phyloP scores from a whole-genome alignment of 2,797 vertebrate species.

The Sebastes paucispinis region DNA sequence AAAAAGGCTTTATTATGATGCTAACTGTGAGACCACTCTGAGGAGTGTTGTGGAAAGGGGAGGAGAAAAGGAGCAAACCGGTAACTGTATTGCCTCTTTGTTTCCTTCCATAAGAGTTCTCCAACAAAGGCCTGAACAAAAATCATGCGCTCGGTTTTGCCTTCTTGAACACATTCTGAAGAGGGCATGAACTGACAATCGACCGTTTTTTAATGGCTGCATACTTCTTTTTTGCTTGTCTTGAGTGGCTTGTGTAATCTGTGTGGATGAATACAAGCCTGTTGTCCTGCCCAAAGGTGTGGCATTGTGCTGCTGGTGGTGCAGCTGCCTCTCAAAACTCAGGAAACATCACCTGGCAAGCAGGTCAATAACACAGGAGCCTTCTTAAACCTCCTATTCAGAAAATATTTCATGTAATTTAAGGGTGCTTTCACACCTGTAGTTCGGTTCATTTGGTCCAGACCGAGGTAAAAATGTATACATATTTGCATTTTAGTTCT shows the following conservation, averaged over 20 bases:
- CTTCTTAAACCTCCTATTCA: background rate
- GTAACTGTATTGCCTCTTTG: conserved; percentile 75
- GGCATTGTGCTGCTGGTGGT: conserved; percentile 64
- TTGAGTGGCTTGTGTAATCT: conserved; percentile 71
- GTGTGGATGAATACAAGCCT: conserved; percentile 67
- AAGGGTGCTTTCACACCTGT: background rate
- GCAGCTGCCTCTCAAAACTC: conserved; percentile 71
- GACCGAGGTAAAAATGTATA: no score
- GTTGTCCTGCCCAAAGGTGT: conserved; percentile 62
- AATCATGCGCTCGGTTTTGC: conserved; percentile 62
- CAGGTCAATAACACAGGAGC: conserved; percentile 17
- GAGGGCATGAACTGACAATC: conserved; percentile 63
- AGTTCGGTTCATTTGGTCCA: no score
- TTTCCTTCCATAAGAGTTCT: conserved; percentile 63
- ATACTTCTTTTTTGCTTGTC: conserved; percentile 54
- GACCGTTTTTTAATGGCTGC: conserved; percentile 69
- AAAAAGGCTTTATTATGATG: conserved; percentile 81
- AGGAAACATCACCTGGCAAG: conserved; percentile 67
- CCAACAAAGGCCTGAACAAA: conserved; percentile 59
- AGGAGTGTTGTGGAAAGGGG: conserved; percentile 42
- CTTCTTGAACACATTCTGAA: conserved; percentile 69
- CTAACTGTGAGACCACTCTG: conserved; percentile 73
- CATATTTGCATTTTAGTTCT: no score
- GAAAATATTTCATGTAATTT: background rate
- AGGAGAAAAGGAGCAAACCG: conserved; percentile 34